Base-by-base conservation (phyloP, 2,888 invertebrate species). In the Lamproptera curius region DNA sequence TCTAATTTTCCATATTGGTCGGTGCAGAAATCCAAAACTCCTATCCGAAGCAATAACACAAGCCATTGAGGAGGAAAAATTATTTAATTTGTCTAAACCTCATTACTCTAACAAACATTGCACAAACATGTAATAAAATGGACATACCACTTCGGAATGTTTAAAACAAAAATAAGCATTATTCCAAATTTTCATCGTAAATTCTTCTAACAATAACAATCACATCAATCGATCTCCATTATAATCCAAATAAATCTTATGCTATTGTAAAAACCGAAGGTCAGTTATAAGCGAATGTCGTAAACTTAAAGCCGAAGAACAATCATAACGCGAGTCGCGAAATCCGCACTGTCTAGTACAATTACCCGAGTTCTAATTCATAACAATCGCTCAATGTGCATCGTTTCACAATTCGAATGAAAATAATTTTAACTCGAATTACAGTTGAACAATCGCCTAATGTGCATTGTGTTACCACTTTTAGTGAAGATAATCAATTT, bases 41-140 rank as follows among this genome's bases (percentile, higher is more conserved):
- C 31, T 31, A 31, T 31, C 31, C n/a, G 31, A 31, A 31, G 31
- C 31, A 31, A 31, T 31, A 10, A 31, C 31, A 31, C 31, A n/a
- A 31, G 31, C 31, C 11, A 31, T 31, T 31, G 31, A 31, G 11
- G 31, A 31, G 11, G 31, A 31, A 31, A 31, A 31, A 31, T n/a
- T 31, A 31, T 31, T 31, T 31, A 31, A 31, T 31, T 31, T 31
- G 31, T 31, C 31, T n/a, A 31, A 31, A 31, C 31, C 11, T 31
- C 31, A 31, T 31, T n/a, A n/a, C 31, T 31, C 31, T 31, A 31
- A 31, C 31, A 31, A 31, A 31, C 11, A 31, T 31, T 31, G 31
- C 31, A 31, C 31, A 31, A n/a, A 31, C 31, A 31, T 31, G 31
- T 31, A 31, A 31, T n/a, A 31, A 31, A 31, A 31, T 31, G 31